Percentiles rank a stretch among this genome's conserved stretches.
Evolutionary conservation across 2,888 invertebrate species (phyloP).

Genomic region (Nephrotoma appendiculata): DNA sequence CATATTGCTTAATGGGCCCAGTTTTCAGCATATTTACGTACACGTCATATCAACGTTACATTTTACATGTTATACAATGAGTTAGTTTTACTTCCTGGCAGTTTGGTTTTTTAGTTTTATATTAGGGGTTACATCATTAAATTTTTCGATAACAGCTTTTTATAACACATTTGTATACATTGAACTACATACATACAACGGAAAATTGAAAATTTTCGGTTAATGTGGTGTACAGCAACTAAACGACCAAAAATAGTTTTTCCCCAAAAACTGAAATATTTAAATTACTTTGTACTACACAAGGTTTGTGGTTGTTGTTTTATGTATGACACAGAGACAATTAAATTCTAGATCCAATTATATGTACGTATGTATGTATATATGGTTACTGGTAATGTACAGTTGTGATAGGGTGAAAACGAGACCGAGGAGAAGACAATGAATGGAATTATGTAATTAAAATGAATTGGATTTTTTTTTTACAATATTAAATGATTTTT

Average conservation of each 20-base stretch:
- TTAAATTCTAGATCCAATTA: background rate
- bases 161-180: background rate
- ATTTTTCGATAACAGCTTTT: background rate
- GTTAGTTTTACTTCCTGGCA: background rate
- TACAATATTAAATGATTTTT: background rate
- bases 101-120: background rate
- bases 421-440: background rate
- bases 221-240: background rate
- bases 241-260: background rate
- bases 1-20: background rate
- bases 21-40: background rate
- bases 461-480: background rate
- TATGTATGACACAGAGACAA: background rate
- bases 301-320: background rate
- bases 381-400: background rate
- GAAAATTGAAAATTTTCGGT: background rate
- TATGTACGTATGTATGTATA: background rate
- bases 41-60: background rate
- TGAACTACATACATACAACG: background rate
- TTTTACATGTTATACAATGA: background rate
- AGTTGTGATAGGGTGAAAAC: background rate
- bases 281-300: background rate
- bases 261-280: background rate
- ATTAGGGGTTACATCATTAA: background rate
- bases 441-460: background rate